Evolutionary conservation across 2,797 vertebrate genomes (phyloP), one percentile per base, ranked within the genome.

Genomic region (Pangasius krempfi): DNA sequence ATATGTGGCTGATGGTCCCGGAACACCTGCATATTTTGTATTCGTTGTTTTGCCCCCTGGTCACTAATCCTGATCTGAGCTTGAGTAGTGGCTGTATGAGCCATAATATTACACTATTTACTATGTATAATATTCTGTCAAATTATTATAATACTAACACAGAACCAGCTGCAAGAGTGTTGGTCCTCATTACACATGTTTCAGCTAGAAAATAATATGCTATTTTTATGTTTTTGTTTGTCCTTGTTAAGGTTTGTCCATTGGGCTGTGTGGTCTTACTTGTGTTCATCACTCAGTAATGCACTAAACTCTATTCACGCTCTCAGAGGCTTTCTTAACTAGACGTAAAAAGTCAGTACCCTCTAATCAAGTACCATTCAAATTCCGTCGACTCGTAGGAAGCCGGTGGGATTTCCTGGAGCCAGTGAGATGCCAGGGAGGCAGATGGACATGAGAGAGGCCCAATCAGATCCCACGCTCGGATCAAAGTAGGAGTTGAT

Each of bases 401-500:
- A 96, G 94, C 96, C 96, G 68, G 95, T 96, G 83, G 96, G 96
- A 96, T 96, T 96, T 94, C 95, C 96, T 0, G 96, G 96, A 97
- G 95, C 96, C 96, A 95, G 93, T 95, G 96, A 97, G 96, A 96
- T 96, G 93, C 95, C 96, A 93, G 94, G 95, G 93, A 96, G 96
- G 94, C 96, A 96, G 95, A 96, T 96, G 96, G 96, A 97, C 96
- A 95, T 96, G 95, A 94, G 96, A 96, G 96, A 97, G 92, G 95
- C 96, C 94, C 96, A 96, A 94, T 96, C 96, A 96, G 96, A 96
- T 96, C 96, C 95, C 94, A 96, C 96, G 94, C 96, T 96, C 90
- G 95, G 96, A 96, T 96, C 96, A 94, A 96, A 97, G 96, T 97
- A 97, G 96, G 96, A 96, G 93, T 95, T 94, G 92, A 94, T 93